Percentiles rank a stretch among this genome's conserved stretches.
phyloP scores from a whole-genome alignment of 2,888 invertebrate species.

The Dasypogon diadema region DNA sequence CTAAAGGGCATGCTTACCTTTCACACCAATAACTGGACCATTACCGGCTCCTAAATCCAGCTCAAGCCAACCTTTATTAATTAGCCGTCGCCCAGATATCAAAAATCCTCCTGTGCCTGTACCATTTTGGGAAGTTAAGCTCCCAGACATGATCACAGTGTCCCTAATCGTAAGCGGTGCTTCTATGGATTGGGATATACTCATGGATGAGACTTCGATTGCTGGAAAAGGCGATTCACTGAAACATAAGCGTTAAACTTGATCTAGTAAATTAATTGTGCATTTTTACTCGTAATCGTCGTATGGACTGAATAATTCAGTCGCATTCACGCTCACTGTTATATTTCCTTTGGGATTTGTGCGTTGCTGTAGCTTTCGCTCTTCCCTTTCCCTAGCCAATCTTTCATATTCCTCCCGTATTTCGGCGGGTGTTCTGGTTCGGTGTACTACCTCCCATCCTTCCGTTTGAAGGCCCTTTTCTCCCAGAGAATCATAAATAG shows the following conservation, averaged over 20 bases:
- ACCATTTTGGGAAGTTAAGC: slow-evolving; percentile 88
- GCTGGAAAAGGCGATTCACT: slow-evolving; percentile 73
- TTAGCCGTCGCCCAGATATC: slow-evolving; percentile 80
- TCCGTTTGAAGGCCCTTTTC: slow-evolving; percentile 92
- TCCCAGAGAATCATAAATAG: slow-evolving; percentile 93
- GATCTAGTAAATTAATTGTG: slow-evolving; percentile 14
- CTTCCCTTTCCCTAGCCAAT: slow-evolving; percentile 85
- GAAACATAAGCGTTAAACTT: no score
- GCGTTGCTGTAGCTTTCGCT: slow-evolving; percentile 86
- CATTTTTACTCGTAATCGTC: slow-evolving; percentile 73
- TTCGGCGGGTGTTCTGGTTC: slow-evolving; percentile 93
- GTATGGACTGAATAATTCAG: slow-evolving; percentile 90
- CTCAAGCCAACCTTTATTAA: slow-evolving; percentile 90
- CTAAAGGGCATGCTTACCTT: slow-evolving; percentile 68
- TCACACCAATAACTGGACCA: slow-evolving; percentile 82
- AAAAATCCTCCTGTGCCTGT: slow-evolving; percentile 80
- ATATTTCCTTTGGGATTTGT: slow-evolving; percentile 93
- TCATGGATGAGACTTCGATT: slow-evolving; percentile 93
- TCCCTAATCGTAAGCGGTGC: slow-evolving; percentile 89
- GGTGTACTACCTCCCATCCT: slow-evolving; percentile 94
- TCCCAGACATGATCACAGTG: slow-evolving; percentile 85
- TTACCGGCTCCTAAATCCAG: slow-evolving; percentile 87
- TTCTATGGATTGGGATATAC: slow-evolving; percentile 92
- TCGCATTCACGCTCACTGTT: slow-evolving; percentile 90
- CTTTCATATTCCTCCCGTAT: slow-evolving; percentile 97